Percentiles rank a stretch among this genome's conserved stretches.
These are phyloP conservation scores for Scaptomyza caliginosa DNA, from an alignment of 2,888 invertebrate species.

Conservation along the genomic window DNA sequence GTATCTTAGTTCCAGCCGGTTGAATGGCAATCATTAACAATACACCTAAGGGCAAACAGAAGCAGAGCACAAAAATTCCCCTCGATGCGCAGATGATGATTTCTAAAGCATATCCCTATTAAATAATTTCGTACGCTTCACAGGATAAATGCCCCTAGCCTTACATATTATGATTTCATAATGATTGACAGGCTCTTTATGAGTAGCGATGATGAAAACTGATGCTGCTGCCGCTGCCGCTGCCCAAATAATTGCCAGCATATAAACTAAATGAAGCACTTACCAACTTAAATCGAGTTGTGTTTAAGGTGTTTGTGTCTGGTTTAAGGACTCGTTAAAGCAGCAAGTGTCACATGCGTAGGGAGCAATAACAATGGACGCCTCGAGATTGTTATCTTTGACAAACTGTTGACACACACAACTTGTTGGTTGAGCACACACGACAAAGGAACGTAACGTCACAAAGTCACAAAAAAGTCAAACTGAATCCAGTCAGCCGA, in stretches of 20 bases:
- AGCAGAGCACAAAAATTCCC: slow-evolving; percentile 24
- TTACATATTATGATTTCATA: slow-evolving; percentile 63
- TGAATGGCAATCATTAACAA: slow-evolving; percentile 48
- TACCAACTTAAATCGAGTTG: slow-evolving; percentile 1
- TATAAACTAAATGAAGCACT: slow-evolving; percentile 1
- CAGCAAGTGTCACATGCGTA: slow-evolving; percentile 19
- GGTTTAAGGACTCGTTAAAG: not conserved
- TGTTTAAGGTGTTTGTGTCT: not conserved
- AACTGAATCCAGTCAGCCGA: slow-evolving; percentile 70
- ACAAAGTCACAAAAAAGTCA: slow-evolving; percentile 79
- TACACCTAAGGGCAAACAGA: slow-evolving; percentile 38
- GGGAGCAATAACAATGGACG: slow-evolving; percentile 27
- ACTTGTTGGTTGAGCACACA: slow-evolving; percentile 44
- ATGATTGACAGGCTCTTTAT: slow-evolving; percentile 66
- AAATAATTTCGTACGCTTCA: slow-evolving; percentile 59
- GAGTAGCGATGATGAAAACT: slow-evolving; percentile 7
- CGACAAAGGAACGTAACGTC: slow-evolving; percentile 56
- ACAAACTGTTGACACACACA: slow-evolving; percentile 59
- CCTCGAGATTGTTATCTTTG: slow-evolving; percentile 33
- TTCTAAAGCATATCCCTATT: slow-evolving; percentile 55
- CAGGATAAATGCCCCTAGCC: slow-evolving; percentile 51
- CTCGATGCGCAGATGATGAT: slow-evolving; percentile 30
- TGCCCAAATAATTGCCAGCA: slow-evolving; percentile 8
- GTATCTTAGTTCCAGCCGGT: slow-evolving; percentile 43
- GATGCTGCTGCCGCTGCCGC: slow-evolving; percentile 12